Conservation (phyloP, 2,888 invertebrate genomes). For the Sinhomidia bicolor region DNA sequence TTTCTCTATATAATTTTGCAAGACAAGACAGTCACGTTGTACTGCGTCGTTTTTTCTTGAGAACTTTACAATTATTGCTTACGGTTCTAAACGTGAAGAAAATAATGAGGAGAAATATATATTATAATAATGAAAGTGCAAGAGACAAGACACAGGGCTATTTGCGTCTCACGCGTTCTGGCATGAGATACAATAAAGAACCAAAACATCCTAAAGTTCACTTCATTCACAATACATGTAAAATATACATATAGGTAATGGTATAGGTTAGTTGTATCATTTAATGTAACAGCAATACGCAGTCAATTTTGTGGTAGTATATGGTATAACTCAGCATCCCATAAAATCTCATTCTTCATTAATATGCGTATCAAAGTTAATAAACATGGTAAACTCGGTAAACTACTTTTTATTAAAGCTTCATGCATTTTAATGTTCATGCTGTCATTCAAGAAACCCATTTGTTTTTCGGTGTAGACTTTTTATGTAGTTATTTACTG, state of each 20-base stretch:
- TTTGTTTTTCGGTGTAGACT: no score
- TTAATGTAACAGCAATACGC: not conserved
- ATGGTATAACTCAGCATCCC: not conserved
- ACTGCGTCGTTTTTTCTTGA: not conserved
- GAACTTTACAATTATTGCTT: not conserved
- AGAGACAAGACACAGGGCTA: not conserved
- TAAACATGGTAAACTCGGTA: no score
- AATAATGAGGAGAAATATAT: no score
- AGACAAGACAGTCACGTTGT: not conserved
- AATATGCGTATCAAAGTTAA: no score
- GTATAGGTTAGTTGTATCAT: not conserved
- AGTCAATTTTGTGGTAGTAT: not conserved
- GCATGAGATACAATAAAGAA: not conserved
- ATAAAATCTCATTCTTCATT: no score
- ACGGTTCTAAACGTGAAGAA: not conserved
- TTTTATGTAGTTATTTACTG: no score
- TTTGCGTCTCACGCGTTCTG: slow-evolving; percentile 16
- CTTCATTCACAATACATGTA: not conserved
- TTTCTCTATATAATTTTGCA: not conserved
- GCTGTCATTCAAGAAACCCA: no score
- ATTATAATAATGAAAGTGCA: not conserved
- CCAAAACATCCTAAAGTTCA: not conserved
- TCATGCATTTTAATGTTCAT: no score
- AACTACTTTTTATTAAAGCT: no score
- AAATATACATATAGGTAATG: not conserved